Evolutionary conservation across 2,888 invertebrate species (phyloP), one percentile per base, ranked within the genome.

Genomic region (Leptopterna dolabrata): DNA sequence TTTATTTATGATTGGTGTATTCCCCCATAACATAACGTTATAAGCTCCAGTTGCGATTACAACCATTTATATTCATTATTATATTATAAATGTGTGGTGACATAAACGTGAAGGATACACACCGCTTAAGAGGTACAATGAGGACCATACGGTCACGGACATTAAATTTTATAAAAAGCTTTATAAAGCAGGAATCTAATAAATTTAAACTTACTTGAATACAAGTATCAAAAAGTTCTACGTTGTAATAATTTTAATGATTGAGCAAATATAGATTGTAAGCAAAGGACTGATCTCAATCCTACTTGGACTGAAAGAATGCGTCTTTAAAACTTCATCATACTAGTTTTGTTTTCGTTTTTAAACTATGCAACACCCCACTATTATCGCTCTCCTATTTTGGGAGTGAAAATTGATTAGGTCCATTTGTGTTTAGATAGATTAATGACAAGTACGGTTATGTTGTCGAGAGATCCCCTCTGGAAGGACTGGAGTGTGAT

Each of bases 381-480:
- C n/a, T n/a, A 51, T n/a, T 16, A 19, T 51, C n/a, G 4, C n/a
- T 1, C 3, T 24, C n/a, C 19, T 24, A 24, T 24, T 13, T 19
- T 19, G 24, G 27, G 9, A 27, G 63, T 19, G 6, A 63, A 63
- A 29, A 70, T 19, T 70, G 43, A 4, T 85, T 45, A 88, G 29
- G 87, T 43, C 88, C 88, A 88, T 41, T 76, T 88, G 51, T 88
- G 92, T 91, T 95, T 94, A 91, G 93, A 93, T 91, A 98, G 95
- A 92, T 96, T 96, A 88, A 98, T 96, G 88, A 99, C 94, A 92
- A 99, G 93, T 87, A 98, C 97, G 71, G 98, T 98, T 88, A 99
- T 98, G 92, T 99, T 99, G 93, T 99, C 99, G 88, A 97, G 94
- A 0, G 98, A 98, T 71, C 98, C 98, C 90, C 97, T 94, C 91